Base-by-base conservation (phyloP, 1,140 invertebrate species). In the Euwallacea fornicatus region DNA sequence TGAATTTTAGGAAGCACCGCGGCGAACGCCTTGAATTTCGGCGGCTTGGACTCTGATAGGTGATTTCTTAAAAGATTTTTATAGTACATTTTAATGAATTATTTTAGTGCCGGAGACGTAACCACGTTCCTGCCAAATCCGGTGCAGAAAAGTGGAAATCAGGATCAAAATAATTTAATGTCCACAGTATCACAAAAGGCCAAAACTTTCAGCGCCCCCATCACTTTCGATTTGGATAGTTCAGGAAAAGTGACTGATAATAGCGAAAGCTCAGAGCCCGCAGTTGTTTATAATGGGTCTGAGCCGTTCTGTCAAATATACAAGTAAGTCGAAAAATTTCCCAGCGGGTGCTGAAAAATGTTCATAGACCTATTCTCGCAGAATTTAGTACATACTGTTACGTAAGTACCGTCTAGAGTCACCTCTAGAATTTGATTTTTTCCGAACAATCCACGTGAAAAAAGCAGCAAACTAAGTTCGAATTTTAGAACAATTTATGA, bases 301-400 rank as follows among this genome's bases (percentile, higher is more conserved):
- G 75, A 81, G 61, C 79, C 78, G 6, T 78, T 88, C 73, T 91
- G 88, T 75, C 89, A 98, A 85, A 76, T 89, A 6, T 98, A 98
- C 81, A 82, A 84, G 69, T 71, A 43, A 59, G 63, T 64, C 16
- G 58, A 15, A 33, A 33, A 33, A 33, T 2, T 33, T 33, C 4
- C 21, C 21, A 33, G 1, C 21, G 4, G 6, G 13, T 13, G 10
- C 41, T 15, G 2, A 11, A 15, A 15, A 13, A 7, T 15, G 1
- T 58, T 21, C 7, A n/a, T 11, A n/a, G 11, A 9, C 7, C 0
- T 11, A 58, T 13, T 15, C 1, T 6, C 6, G 10, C 2, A 50
- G 6, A 33, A 33, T 33, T 33, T 33, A 4, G 21, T 1, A 33
- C 4, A 33, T 33, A 4, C 1, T 33, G 21, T 4, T 33, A 33